Evolutionary conservation across 2,113 vertebrate species (phyloP), one percentile per base, ranked within the genome.

Genomic region (Myotis davidii): DNA sequence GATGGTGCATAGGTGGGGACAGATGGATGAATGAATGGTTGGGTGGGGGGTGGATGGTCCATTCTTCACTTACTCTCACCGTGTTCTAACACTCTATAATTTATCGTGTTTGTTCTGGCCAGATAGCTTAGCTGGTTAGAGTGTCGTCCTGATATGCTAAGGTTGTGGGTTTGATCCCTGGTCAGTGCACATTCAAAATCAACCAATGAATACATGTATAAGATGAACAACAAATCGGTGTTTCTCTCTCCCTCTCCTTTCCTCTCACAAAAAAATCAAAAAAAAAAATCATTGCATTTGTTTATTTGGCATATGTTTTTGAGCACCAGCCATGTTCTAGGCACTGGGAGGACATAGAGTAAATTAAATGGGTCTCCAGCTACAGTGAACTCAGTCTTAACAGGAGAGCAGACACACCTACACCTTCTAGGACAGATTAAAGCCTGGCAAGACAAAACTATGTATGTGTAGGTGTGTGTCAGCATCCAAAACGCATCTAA

Each of bases 391-490:
- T 87, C 56, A 56, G 29, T 20, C 18, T 32, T 7, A 16, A 42
- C 39, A 34, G 32, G 56, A 82, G 32, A 82, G 65, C 48, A 37
- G 61, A n/a, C 6, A 56, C 52, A 0, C 14, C 37, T 18, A 3
- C 2, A 1, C 39, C 48, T 67, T 32, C 25, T 37, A 9, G 34
- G 56, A 21, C 59, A 34, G 48, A 20, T 7, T 12, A 5, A 61
- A 65, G 7, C 0, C 29, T 7, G 11, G 4, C 39, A 23, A 2
- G 74, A 52, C 9, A 21, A 11, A 27, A 7, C 48, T 23, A 0
- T 9, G 16, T 34, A 9, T 5, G 1, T 9, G 20, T 52, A 12
- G 10, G 8, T 50, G 21, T 67, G 45, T 78, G 54, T 69, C 76
- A 37, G 9, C 64, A 18, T 32, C 42, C 34, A 20, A 21, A 59